Percentiles rank a stretch among this genome's conserved stretches.
Evolutionary conservation across 2,888 invertebrate genomes (phyloP).

Genomic region (Dolichomitus sp.): DNA sequence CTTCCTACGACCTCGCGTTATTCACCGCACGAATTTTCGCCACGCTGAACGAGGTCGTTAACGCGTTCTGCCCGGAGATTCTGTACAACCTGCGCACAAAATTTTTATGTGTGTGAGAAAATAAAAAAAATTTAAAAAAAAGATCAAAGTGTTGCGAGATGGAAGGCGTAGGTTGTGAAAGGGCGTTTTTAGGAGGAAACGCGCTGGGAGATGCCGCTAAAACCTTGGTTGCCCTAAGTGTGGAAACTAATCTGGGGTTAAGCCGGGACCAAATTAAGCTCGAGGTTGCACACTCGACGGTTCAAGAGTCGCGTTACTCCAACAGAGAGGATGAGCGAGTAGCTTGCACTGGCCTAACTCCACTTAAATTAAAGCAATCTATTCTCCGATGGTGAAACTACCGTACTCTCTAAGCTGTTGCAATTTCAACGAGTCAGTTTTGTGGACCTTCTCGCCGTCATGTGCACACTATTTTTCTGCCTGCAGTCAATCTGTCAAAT

Average conservation of each 20-base stretch:
- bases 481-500: conserved; percentile 2
- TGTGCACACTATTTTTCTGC: not conserved
- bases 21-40: conserved; percentile 33
- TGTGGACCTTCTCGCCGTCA: conserved; percentile 1
- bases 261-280: conserved; percentile 80
- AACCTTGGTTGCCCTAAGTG: conserved; percentile 60
- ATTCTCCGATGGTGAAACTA: conserved; percentile 79
- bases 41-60: conserved; percentile 14
- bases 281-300: conserved; percentile 70
- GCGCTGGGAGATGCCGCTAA: conserved; percentile 24
- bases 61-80: not conserved
- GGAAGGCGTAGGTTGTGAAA: not conserved
- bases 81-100: not conserved
- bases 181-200: conserved; percentile 18
- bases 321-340: conserved; percentile 53
- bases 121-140: not conserved
- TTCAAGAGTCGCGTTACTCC: conserved; percentile 71
- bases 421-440: conserved; percentile 76
- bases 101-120: not conserved
- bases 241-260: conserved; percentile 76
- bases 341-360: conserved; percentile 78
- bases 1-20: conserved; percentile 21
- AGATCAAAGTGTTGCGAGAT: not conserved
- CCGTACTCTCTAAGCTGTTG: conserved; percentile 76
- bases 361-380: conserved; percentile 84